These are phyloP conservation scores for Mastomys natalensis DNA, from an alignment of 2,113 vertebrate species.

Conservation along the genomic window DNA sequence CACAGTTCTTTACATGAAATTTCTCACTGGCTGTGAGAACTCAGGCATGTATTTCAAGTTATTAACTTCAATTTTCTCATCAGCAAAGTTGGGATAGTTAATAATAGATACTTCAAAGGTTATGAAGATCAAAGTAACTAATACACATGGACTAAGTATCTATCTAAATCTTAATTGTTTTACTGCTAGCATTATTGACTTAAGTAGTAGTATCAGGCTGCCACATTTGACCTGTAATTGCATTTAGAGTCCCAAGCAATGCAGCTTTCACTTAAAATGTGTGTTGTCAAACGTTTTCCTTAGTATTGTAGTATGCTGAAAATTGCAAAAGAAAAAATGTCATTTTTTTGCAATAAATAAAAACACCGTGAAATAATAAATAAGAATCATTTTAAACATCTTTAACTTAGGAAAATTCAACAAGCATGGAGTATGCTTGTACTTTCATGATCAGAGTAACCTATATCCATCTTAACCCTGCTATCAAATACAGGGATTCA, in stretches of 20 bases:
- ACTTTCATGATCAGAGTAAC: neutral
- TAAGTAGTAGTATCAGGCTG: neutral
- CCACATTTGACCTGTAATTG: conserved; percentile 14
- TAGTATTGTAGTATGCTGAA: neutral
- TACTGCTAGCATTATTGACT: conserved; percentile 20
- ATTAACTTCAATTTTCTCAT: conserved; percentile 63
- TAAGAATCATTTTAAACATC: neutral
- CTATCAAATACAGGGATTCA: neutral
- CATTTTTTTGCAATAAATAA: conserved; percentile 9
- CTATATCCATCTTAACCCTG: conserved; percentile 15
- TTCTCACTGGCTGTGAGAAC: conserved; percentile 36
- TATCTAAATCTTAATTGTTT: conserved; percentile 23
- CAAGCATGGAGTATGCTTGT: neutral
- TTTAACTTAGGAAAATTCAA: neutral
- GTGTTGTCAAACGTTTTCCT: neutral
- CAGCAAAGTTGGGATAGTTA: conserved; percentile 49
- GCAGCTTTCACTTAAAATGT: neutral
- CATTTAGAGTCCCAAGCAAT: neutral
- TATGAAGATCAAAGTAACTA: conserved; percentile 58
- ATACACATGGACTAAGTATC: conserved; percentile 25
- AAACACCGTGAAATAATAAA: neutral
- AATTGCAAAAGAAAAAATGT: neutral
- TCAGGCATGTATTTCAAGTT: conserved; percentile 46
- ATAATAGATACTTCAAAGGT: conserved; percentile 61
- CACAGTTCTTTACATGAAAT: conserved; percentile 28